These are phyloP conservation scores for Arnoldichthys spilopterus DNA, from an alignment of 2,797 vertebrate genomes.

Conservation along the genomic window DNA sequence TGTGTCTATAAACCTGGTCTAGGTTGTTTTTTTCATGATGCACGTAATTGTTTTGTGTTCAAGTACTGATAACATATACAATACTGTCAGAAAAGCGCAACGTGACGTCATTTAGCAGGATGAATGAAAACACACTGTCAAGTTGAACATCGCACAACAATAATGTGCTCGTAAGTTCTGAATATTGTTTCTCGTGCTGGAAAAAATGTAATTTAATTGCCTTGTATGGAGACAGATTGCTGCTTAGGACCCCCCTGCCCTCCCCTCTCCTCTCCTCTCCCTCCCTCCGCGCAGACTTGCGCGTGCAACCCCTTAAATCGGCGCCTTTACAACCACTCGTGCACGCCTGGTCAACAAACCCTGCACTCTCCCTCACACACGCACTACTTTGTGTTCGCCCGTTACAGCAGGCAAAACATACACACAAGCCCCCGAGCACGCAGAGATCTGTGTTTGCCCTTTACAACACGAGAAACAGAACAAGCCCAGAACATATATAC, in stretches of 20 bases:
- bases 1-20: too few relatives aligned
- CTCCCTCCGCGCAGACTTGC: slow-evolving; percentile 68
- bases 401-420: background rate
- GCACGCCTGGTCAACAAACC: slow-evolving; percentile 63
- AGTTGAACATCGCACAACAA: background rate
- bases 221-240: slow-evolving; percentile 45
- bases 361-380: slow-evolving; percentile 34
- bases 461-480: background rate
- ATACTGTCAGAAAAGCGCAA: too few relatives aligned
- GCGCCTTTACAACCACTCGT: slow-evolving; percentile 72
- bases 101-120: too few relatives aligned
- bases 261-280: slow-evolving; percentile 67
- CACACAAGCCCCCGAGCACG: background rate
- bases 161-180: background rate
- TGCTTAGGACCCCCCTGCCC: slow-evolving; percentile 49
- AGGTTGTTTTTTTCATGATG: too few relatives aligned
- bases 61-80: too few relatives aligned
- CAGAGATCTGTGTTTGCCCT: background rate
- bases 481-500: background rate
- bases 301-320: slow-evolving; percentile 69
- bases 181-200: slow-evolving; percentile 28
- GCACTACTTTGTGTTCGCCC: background rate
- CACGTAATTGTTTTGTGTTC: too few relatives aligned
- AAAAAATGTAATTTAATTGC: slow-evolving; percentile 34
- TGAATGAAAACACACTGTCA: too few relatives aligned